Base-by-base conservation (phyloP, 2,888 invertebrate genomes). In the Arge pagana region DNA sequence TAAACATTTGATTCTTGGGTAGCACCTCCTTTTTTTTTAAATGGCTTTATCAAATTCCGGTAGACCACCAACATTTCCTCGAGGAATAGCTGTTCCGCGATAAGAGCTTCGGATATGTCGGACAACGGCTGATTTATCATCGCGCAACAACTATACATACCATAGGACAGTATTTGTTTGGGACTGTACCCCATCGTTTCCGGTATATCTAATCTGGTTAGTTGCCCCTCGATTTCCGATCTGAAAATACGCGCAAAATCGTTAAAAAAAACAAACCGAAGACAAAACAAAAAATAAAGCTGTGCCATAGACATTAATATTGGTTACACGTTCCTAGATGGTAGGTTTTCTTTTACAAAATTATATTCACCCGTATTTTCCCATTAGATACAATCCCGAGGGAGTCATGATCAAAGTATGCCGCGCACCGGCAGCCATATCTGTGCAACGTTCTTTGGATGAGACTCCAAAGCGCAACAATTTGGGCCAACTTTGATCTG, bases 381-480 rank as follows among this genome's bases (percentile, higher is more conserved):
- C 89, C 74, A 87, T 81, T 68, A 84, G 88, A 69, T 83, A 85
- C 63, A 89, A 80, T 65, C 85, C 84, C 62, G 85, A 83, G 70
- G 84, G 85, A 54, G 86, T 85, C 66, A 88, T 82, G 39, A 89
- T 80, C 45, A 87, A 70, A 52, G 88, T 87, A 67, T 86, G 86
- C 64, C 82, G 80, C 53, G 80, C 79, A 33, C 87, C 86, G 39
- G 86, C 83, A 59, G 83, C 82, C 67, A 86, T 78, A 62, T 85
- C 85, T 76, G 83, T 80, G 5, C 82, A 79, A 62, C 84, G 78
- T 61, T 83, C 82, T 76, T 77, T 50, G 66, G 62, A 35, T 68
- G 71, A 60, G 68, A 70, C 54, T 24, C 63, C 58, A 15, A 8
- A 26, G 4, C 33, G 31, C 52, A 78, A 77, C 60, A 87, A 81